A percentile compares a stretch with the other conserved stretches of the same genome.
These are phyloP conservation scores for Hypsopygia costalis DNA, from an alignment of 2,888 invertebrate genomes.

Conservation along the genomic window DNA sequence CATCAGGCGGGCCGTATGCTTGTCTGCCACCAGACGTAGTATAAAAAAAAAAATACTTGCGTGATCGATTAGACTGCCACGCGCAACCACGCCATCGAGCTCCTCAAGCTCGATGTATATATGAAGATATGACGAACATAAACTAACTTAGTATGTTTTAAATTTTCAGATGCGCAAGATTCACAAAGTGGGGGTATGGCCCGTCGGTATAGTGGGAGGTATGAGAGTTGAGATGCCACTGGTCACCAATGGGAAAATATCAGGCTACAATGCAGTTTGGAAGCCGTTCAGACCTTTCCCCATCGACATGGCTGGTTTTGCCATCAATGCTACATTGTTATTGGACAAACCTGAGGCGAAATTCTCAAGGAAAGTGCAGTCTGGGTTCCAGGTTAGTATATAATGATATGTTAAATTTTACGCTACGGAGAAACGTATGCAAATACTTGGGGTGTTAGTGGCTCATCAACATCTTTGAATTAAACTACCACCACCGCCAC, in stretches of 20 bases:
- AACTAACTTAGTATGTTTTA: no score
- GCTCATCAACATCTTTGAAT: no score
- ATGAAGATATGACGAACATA: no score
- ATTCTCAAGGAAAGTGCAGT: slow-evolving; percentile 91
- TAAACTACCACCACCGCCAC: no score
- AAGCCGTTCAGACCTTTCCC: slow-evolving; percentile 95
- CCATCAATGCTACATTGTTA: slow-evolving; percentile 89
- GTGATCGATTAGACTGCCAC: no score
- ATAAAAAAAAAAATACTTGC: no score
- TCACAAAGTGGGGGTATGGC: slow-evolving; percentile 94
- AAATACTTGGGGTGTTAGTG: no score
- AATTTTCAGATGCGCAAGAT: slow-evolving; percentile 88
- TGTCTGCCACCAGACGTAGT: no score
- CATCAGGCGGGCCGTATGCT: no score
- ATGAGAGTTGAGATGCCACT: slow-evolving; percentile 95
- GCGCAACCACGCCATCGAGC: no score
- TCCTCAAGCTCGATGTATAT: no score
- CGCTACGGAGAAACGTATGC: no score
- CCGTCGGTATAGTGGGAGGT: slow-evolving; percentile 97
- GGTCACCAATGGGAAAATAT: slow-evolving; percentile 80
- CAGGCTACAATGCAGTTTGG: slow-evolving; percentile 88
- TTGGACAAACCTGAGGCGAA: slow-evolving; percentile 85
- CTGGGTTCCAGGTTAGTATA: slow-evolving; percentile 87
- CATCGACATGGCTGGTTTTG: slow-evolving; percentile 99
- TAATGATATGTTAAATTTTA: neutral